Percentiles rank a stretch among this genome's conserved stretches.
These are phyloP conservation scores for Oceanodroma tethys DNA, from an alignment of 2,113 vertebrate species.

Conservation along the genomic window DNA sequence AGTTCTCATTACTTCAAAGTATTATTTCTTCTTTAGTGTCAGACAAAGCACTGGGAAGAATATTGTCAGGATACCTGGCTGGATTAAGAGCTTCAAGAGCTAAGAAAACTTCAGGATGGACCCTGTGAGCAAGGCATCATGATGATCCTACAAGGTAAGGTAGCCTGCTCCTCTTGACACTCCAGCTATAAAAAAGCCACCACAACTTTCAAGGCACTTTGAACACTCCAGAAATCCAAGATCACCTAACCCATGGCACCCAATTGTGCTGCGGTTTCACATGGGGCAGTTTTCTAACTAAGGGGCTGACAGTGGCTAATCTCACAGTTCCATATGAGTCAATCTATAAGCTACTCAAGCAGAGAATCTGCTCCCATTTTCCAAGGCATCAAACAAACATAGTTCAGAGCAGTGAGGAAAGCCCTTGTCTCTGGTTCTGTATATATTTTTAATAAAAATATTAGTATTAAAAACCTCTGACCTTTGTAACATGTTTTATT, in stretches of 20 bases:
- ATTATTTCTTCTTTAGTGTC: not conserved
- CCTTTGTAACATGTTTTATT: not conserved
- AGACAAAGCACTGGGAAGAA: not conserved
- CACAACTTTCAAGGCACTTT: not conserved
- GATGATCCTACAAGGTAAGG: not conserved
- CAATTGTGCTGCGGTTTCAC: not conserved
- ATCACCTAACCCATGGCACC: not conserved
- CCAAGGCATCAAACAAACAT: not conserved
- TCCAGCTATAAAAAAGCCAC: not conserved
- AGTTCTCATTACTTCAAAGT: not conserved
- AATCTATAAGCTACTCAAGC: not conserved
- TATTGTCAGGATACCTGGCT: not conserved
- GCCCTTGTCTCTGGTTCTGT: not conserved
- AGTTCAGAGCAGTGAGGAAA: not conserved
- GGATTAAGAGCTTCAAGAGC: not conserved
- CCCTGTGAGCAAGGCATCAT: not conserved
- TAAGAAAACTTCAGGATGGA: not conserved
- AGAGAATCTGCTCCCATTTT: not conserved
- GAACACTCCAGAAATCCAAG: not conserved
- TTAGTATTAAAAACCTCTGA: not conserved
- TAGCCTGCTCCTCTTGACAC: not conserved
- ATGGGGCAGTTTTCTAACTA: not conserved
- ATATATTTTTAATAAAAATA: not conserved
- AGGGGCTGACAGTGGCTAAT: not conserved
- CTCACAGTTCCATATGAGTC: not conserved